Conservation (phyloP, 2,797 vertebrate species). For the Tokudaia muenninki region DNA sequence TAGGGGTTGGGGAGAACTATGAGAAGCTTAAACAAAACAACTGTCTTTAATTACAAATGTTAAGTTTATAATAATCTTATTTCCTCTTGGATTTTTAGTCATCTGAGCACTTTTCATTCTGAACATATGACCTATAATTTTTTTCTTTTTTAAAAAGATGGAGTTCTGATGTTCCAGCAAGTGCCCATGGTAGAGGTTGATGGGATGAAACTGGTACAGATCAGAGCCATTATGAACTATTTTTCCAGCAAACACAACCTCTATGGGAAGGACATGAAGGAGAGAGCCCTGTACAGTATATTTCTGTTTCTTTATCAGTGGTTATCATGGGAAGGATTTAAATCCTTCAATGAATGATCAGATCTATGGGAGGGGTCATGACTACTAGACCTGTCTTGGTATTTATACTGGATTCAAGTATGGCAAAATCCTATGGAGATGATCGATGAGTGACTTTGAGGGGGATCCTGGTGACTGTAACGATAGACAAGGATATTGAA, state of each 20-base stretch:
- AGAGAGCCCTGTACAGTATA: slow-evolving; percentile 89
- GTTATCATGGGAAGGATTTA: neutral
- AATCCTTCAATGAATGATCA: neutral
- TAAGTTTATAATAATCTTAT: neutral
- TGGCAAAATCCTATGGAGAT: neutral
- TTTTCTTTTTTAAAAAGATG: slow-evolving; percentile 87
- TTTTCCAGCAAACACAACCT: slow-evolving; percentile 94
- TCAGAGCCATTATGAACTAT: slow-evolving; percentile 92
- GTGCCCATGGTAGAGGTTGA: slow-evolving; percentile 95
- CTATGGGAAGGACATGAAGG: slow-evolving; percentile 92
- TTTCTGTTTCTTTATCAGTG: neutral
- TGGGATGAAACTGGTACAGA: slow-evolving; percentile 91
- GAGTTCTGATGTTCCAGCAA: slow-evolving; percentile 93
- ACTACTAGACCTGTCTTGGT: neutral
- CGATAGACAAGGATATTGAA: neutral
- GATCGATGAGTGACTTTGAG: neutral
- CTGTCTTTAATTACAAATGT: neutral
- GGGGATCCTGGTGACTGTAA: neutral
- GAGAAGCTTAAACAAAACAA: neutral
- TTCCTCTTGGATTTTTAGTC: neutral
- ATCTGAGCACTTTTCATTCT: neutral
- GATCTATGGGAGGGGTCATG: neutral
- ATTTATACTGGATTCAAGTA: neutral
- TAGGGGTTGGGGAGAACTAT: neutral
- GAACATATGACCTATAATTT: neutral